A percentile compares a stretch with the other conserved stretches of the same genome.
Conservation (phyloP, 2,888 invertebrate species). For the Ametastegia equiseti region DNA sequence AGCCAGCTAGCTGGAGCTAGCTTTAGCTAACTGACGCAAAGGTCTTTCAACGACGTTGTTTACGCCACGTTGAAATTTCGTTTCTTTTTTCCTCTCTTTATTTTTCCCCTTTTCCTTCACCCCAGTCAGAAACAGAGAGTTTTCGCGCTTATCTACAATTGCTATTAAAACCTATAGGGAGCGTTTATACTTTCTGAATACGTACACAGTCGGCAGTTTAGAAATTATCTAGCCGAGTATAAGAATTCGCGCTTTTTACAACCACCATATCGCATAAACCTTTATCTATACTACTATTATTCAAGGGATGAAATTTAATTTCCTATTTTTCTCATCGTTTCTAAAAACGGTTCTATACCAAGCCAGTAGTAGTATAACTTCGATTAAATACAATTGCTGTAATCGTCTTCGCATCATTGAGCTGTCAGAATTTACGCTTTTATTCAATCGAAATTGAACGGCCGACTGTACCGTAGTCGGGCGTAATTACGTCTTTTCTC, state of each 20-base stretch:
- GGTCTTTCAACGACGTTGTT: conserved; percentile 42
- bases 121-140: neutral
- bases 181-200: neutral
- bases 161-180: conserved; percentile 5
- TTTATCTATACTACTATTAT: neutral
- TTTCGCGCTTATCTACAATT: conserved; percentile 28
- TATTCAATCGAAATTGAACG: conserved; percentile 9
- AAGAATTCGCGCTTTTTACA: neutral
- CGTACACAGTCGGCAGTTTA: conserved; percentile 9
- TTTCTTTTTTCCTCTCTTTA: neutral
- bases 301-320: neutral
- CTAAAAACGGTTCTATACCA: neutral
- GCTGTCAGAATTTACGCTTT: conserved; percentile 16
- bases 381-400: conserved; percentile 19
- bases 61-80: conserved; percentile 18
- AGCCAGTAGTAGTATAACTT: neutral
- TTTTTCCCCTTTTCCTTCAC: neutral
- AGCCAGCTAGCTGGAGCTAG: too few species aligned
- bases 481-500: neutral
- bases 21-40: conserved; percentile 11
- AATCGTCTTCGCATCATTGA: neutral
- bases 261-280: neutral
- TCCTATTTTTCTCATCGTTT: conserved; percentile 1
- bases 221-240: conserved; percentile 1
- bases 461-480: neutral